phyloP scores from a whole-genome alignment of 2,797 vertebrate genomes.

The Microctenopoma stevenorrisi region DNA sequence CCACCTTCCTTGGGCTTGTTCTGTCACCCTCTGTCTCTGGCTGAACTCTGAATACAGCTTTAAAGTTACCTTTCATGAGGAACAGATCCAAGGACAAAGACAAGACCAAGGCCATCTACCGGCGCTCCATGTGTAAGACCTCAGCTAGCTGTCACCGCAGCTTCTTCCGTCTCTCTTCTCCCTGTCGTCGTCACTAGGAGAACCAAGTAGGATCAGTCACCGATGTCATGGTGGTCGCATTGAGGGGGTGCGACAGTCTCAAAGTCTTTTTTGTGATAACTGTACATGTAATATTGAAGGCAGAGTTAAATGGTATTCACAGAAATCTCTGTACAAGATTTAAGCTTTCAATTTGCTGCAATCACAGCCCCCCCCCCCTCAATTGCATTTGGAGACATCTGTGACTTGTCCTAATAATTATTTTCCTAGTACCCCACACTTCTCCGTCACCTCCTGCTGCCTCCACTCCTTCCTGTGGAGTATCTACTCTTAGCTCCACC shows the following conservation, averaged over 20 bases:
- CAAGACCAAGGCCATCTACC: conserved; percentile 98
- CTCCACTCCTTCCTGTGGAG: conserved; percentile 80
- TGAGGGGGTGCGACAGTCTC: conserved; percentile 16
- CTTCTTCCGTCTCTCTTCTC: conserved; percentile 71
- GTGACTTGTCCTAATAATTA: conserved; percentile 70
- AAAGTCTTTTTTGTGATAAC: conserved; percentile 2
- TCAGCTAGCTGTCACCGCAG: conserved; percentile 84
- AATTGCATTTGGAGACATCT: conserved; percentile 51
- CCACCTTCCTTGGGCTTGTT: conserved; percentile 49
- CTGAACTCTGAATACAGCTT: conserved; percentile 88
- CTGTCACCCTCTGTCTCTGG: conserved; percentile 72
- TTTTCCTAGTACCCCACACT: conserved; percentile 25
- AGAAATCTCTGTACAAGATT: not conserved
- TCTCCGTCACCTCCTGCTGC: conserved; percentile 77
- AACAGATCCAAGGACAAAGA: conserved; percentile 99
- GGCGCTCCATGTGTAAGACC: conserved; percentile 99
- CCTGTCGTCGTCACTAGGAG: conserved; percentile 58
- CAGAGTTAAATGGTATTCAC: too few species aligned
- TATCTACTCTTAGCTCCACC: conserved; percentile 24
- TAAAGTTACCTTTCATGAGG: conserved; percentile 99
- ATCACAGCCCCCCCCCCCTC: not conserved
- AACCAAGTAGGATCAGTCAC: conserved; percentile 64
- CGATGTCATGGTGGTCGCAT: conserved; percentile 48
- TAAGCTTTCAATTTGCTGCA: not conserved
- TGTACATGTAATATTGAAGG: conserved; percentile 1